phyloP scores from a whole-genome alignment of 2,113 vertebrate genomes.

The Phalacrocorax aristotelis region DNA sequence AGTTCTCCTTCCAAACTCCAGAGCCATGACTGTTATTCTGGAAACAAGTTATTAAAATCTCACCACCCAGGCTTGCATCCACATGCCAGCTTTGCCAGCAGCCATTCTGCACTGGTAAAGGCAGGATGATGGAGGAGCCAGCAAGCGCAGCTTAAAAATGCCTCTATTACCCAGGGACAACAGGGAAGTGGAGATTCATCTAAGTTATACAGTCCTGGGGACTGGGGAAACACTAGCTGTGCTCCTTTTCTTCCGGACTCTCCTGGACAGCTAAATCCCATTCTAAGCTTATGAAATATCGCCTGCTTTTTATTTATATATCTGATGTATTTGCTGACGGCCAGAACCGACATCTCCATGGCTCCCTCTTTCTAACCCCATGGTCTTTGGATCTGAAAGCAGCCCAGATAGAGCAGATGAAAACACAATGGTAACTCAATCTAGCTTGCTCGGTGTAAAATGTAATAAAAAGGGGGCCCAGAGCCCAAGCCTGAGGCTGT shows the following conservation, averaged over 20 bases:
- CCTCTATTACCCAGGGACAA: background rate
- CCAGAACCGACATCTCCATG: background rate
- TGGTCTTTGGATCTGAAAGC: background rate
- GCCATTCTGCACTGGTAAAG: background rate
- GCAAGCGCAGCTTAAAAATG: background rate
- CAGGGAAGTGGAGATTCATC: background rate
- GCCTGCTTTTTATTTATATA: background rate
- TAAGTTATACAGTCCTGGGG: background rate
- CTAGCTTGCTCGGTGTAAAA: background rate
- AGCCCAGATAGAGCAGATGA: background rate
- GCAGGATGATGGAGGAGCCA: background rate
- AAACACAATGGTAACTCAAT: background rate
- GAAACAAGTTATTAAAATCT: background rate
- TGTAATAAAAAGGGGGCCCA: conserved; percentile 13
- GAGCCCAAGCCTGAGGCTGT: background rate
- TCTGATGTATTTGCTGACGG: background rate
- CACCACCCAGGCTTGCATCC: background rate
- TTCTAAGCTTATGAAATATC: conserved; percentile 33
- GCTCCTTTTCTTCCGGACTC: background rate
- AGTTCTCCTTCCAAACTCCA: background rate
- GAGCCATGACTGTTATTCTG: background rate
- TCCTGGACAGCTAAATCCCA: conserved; percentile 26
- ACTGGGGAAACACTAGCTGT: background rate
- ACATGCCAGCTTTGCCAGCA: background rate
- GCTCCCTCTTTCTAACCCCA: background rate